Conservation (phyloP, 2,797 vertebrate genomes). For the Buceros bicornis region DNA sequence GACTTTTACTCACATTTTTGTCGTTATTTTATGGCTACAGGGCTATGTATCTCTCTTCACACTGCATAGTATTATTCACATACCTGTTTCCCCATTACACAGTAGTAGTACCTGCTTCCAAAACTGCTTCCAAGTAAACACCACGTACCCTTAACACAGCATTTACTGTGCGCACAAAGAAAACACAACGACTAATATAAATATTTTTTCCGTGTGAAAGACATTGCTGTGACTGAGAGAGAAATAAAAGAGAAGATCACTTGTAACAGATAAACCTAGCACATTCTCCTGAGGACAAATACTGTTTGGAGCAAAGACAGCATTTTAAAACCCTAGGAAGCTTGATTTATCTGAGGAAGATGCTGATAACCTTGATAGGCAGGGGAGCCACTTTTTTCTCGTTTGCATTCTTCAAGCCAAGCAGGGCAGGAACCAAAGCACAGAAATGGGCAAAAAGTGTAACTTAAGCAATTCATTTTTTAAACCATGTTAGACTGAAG, state of each 20-base stretch:
- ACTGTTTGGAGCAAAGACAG: background rate
- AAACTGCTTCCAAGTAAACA: background rate
- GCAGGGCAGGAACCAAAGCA: background rate
- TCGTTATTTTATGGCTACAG: background rate
- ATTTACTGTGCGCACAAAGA: background rate
- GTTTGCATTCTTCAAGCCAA: background rate
- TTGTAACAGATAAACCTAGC: background rate
- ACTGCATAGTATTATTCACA: background rate
- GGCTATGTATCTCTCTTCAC: background rate
- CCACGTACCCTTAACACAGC: background rate
- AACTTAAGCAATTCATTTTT: background rate
- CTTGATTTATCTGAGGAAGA: background rate
- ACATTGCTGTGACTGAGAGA: background rate
- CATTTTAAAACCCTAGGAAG: background rate
- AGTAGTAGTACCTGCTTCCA: background rate
- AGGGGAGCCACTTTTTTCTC: background rate
- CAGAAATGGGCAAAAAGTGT: background rate
- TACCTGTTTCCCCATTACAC: background rate
- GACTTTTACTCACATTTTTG: background rate
- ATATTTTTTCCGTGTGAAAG: background rate
- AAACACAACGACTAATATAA: background rate
- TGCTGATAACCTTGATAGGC: background rate
- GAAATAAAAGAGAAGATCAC: background rate
- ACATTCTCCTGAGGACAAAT: background rate
- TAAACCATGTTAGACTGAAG: background rate